These are phyloP conservation scores for Ceratothoa steindachneri DNA, from an alignment of 2,888 invertebrate genomes.

Conservation along the genomic window DNA sequence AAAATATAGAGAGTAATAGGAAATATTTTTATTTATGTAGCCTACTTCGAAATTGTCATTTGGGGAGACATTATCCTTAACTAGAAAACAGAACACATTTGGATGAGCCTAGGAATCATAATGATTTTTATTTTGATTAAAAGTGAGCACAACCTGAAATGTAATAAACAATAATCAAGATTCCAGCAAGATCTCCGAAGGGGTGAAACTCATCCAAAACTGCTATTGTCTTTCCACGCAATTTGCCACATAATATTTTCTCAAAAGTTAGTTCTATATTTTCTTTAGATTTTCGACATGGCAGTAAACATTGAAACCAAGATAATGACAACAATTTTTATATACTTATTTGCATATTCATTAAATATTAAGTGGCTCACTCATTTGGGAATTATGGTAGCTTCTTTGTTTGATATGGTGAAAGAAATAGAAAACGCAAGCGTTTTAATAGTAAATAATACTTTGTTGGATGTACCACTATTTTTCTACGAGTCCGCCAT, in stretches of 20 bases:
- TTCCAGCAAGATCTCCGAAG: background rate
- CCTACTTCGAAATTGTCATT: background rate
- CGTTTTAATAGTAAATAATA: background rate
- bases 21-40: background rate
- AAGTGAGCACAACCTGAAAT: background rate
- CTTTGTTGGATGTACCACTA: background rate
- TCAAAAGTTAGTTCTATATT: background rate
- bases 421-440: background rate
- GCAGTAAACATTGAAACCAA: background rate
- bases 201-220: background rate
- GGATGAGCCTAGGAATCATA: background rate
- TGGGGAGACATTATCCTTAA: background rate
- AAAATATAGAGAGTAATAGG: background rate
- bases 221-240: background rate
- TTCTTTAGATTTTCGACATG: background rate
- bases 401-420: background rate
- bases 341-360: background rate
- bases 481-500: background rate
- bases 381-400: background rate
- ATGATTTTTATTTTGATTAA: background rate
- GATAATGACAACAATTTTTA: background rate
- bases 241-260: background rate
- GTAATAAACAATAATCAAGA: background rate
- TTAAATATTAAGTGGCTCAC: background rate
- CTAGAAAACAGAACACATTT: background rate